These are phyloP conservation scores for Tipula vernalis DNA, from an alignment of 2,888 invertebrate species.

Conservation along the genomic window DNA sequence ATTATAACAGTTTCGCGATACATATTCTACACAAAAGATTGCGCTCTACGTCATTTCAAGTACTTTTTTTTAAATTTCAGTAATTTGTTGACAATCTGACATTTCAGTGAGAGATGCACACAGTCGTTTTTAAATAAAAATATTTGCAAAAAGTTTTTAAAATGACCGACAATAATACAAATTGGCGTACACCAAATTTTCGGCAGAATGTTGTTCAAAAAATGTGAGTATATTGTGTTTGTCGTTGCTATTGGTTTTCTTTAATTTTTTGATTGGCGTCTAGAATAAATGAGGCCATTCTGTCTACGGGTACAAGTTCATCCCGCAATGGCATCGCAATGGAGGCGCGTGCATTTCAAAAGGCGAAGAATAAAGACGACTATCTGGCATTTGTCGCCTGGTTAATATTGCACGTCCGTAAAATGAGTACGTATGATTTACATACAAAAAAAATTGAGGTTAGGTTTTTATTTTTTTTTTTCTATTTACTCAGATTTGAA, in stretches of 20 bases:
- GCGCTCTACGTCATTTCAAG: no score
- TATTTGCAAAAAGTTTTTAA: background rate
- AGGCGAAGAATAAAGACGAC: conserved; percentile 80
- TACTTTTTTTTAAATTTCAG: no score
- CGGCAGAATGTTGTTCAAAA: conserved; percentile 75
- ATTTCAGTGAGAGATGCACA: no score
- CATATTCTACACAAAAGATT: no score
- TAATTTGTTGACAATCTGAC: no score
- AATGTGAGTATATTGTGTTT: conserved; percentile 50
- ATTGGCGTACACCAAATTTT: conserved; percentile 66
- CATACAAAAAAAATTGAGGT: no score
- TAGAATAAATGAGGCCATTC: conserved; percentile 69
- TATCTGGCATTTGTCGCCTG: conserved; percentile 83
- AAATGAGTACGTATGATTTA: conserved; percentile 56
- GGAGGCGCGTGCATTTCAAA: conserved; percentile 88
- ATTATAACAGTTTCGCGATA: no score
- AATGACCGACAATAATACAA: conserved; percentile 4
- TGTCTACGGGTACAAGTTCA: conserved; percentile 69
- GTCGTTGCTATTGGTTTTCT: no score
- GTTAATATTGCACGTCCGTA: conserved; percentile 77
- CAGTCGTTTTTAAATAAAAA: no score
- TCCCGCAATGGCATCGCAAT: conserved; percentile 78
- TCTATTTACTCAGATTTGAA: no score
- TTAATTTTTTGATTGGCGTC: no score
- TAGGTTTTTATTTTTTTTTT: no score